These are phyloP conservation scores for Epinephelus malabaricus DNA, from an alignment of 2,797 vertebrate species.

Conservation along the genomic window DNA sequence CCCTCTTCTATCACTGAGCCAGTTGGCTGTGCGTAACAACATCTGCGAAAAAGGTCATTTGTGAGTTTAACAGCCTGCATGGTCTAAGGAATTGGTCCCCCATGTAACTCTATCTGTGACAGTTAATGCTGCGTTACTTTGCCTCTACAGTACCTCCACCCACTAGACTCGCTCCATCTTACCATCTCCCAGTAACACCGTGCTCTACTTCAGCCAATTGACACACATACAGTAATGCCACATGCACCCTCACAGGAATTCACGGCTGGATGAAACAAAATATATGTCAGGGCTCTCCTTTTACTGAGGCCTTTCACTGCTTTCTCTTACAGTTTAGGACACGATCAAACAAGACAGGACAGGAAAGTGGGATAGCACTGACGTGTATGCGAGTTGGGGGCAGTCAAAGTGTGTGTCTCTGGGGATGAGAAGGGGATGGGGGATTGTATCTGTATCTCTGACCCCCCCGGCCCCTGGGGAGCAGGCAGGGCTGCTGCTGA, in stretches of 20 bases:
- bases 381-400: slow-evolving; percentile 49
- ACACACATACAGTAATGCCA: slow-evolving; percentile 47
- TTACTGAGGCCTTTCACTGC: slow-evolving; percentile 67
- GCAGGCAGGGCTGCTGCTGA: slow-evolving; percentile 64
- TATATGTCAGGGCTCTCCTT: slow-evolving; percentile 76
- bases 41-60: slow-evolving; percentile 53
- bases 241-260: slow-evolving; percentile 67
- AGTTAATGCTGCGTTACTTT: slow-evolving; percentile 55
- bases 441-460: slow-evolving; percentile 63
- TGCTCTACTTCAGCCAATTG: slow-evolving; percentile 38
- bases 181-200: slow-evolving; percentile 29
- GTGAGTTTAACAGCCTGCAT: slow-evolving; percentile 57
- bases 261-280: slow-evolving; percentile 76
- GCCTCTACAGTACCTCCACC: slow-evolving; percentile 41
- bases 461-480: slow-evolving; percentile 67
- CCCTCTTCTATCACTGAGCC: neutral
- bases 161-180: slow-evolving; percentile 16
- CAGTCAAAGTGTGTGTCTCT: slow-evolving; percentile 52
- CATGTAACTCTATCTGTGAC: slow-evolving; percentile 68
- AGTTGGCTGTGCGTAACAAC: slow-evolving; percentile 24
- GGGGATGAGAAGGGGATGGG: slow-evolving; percentile 55
- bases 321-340: slow-evolving; percentile 68
- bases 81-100: slow-evolving; percentile 41
- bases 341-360: slow-evolving; percentile 72
- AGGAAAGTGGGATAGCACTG: slow-evolving; percentile 59